Conservation (phyloP, 2,113 vertebrate genomes). For the Pangasianodon gigas region DNA sequence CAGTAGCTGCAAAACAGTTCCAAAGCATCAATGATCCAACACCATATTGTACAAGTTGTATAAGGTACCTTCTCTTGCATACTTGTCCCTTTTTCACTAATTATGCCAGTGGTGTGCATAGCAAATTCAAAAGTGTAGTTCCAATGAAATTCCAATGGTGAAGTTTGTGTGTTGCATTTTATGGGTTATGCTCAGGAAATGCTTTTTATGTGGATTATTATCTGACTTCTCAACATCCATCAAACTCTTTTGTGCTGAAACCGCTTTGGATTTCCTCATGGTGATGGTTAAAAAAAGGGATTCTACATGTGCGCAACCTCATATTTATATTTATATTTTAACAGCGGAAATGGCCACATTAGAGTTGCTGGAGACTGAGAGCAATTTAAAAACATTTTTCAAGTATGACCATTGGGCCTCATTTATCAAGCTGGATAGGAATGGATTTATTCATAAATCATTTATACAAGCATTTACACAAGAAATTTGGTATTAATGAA, state of each 20-base stretch:
- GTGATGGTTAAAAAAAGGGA: background rate
- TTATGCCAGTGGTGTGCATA: background rate
- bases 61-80: background rate
- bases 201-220: background rate
- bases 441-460: constrained; percentile 22
- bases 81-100: background rate
- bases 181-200: background rate
- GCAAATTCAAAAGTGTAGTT: background rate
- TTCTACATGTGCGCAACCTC: background rate
- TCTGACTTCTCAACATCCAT: background rate
- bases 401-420: background rate
- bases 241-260: background rate
- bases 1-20: background rate
- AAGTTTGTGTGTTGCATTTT: background rate
- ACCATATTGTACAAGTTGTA: background rate
- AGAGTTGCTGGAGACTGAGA: background rate
- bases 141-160: background rate
- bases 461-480: background rate
- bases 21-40: background rate
- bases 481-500: background rate
- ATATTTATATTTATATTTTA: background rate
- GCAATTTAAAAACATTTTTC: background rate
- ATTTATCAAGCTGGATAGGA: background rate
- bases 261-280: background rate
- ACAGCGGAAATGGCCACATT: background rate